A percentile compares a stretch with the other conserved stretches of the same genome.
Conservation (phyloP, 2,797 vertebrate genomes). For the Gallinago stenura region DNA sequence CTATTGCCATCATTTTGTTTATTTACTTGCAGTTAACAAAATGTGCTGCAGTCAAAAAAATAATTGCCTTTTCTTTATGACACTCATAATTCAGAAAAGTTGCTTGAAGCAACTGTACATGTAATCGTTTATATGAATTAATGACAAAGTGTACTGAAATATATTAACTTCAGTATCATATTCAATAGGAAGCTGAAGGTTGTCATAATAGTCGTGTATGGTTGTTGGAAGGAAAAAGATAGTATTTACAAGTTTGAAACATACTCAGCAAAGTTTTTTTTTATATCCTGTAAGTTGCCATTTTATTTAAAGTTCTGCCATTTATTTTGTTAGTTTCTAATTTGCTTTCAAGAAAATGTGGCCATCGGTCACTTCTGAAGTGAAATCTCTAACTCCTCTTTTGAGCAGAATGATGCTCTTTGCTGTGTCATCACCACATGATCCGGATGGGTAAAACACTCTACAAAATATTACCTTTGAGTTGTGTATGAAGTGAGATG, state of each 20-base stretch:
- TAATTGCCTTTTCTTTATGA: neutral
- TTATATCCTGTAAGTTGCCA: neutral
- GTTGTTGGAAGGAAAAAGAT: neutral
- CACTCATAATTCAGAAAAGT: neutral
- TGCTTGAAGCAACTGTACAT: neutral
- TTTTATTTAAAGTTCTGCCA: neutral
- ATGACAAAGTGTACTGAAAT: neutral
- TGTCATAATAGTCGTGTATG: neutral
- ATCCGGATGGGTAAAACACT: neutral
- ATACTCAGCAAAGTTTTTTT: rapidly evolving
- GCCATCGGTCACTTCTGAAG: neutral
- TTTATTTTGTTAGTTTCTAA: neutral
- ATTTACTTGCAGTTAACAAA: neutral
- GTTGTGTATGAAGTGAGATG: neutral
- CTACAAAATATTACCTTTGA: neutral
- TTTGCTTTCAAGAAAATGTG: neutral
- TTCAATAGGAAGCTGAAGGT: neutral
- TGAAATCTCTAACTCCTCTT: neutral
- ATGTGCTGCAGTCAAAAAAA: neutral
- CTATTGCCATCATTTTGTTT: neutral
- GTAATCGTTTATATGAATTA: neutral
- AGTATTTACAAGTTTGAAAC: neutral
- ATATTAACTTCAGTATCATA: neutral
- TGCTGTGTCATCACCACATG: too few relatives aligned
- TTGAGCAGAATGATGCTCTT: neutral